A percentile compares a stretch with the other conserved stretches of the same genome.
Conservation (phyloP, 2,113 vertebrate species). For the Alethe diademata region DNA sequence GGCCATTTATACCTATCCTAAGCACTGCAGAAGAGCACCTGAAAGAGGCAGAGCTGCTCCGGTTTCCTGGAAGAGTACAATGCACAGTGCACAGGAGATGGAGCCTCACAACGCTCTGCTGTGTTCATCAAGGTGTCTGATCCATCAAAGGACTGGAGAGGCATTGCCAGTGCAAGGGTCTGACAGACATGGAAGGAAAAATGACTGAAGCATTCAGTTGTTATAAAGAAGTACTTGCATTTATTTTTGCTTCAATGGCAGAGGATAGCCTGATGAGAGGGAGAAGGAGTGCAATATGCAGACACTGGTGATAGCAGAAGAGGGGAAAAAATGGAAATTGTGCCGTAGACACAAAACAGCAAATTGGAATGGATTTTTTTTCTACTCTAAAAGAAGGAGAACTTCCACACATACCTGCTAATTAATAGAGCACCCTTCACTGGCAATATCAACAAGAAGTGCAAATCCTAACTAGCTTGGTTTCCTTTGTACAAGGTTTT, state of each 20-base stretch:
- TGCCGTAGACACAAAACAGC: background rate
- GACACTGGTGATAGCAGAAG: background rate
- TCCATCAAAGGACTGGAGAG: background rate
- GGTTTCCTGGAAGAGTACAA: background rate
- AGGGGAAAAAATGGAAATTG: background rate
- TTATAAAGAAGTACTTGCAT: background rate
- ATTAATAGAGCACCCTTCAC: background rate
- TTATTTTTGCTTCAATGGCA: background rate
- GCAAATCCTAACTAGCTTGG: background rate
- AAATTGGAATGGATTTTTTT: background rate
- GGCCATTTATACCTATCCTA: background rate
- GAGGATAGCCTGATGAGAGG: background rate
- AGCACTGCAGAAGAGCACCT: background rate
- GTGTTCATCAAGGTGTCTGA: accelerated
- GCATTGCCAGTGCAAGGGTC: background rate
- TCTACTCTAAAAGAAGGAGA: background rate
- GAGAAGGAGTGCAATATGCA: background rate
- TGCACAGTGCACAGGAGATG: accelerated
- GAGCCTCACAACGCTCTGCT: background rate
- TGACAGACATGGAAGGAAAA: background rate
- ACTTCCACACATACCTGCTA: background rate
- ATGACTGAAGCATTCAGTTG: background rate
- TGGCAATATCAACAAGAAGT: background rate
- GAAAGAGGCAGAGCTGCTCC: background rate
- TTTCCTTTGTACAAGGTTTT: background rate